Conservation (phyloP, 2,888 invertebrate genomes). For the Acanthosepion lycidas region DNA sequence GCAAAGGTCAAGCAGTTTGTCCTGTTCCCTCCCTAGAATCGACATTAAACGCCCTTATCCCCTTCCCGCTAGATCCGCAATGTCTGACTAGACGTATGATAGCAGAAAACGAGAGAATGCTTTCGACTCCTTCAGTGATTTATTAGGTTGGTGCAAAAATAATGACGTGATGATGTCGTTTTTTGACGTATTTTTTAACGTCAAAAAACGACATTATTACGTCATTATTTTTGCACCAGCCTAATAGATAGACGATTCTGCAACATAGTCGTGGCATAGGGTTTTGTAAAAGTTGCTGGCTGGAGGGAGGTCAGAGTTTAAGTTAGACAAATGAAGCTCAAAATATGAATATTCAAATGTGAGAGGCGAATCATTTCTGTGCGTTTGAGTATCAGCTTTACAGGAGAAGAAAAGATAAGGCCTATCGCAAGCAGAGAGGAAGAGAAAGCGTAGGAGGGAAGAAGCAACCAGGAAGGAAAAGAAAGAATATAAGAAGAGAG, state of each 20-base stretch:
- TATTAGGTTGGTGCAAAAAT: too few species aligned
- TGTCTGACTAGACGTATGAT: neutral
- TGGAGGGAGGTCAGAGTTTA: neutral
- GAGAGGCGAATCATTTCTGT: neutral
- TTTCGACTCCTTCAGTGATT: neutral
- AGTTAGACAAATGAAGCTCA: neutral
- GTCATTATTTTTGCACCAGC: too few species aligned
- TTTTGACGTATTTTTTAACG: too few species aligned
- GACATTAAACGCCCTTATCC: too few species aligned
- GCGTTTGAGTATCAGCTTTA: neutral
- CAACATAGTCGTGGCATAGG: neutral
- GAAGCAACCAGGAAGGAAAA: neutral
- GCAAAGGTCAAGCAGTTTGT: neutral
- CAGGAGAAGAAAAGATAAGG: too few species aligned
- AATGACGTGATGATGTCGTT: too few species aligned
- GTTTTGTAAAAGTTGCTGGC: neutral
- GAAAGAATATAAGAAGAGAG: neutral
- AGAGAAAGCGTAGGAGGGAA: too few species aligned
- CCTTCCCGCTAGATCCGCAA: neutral
- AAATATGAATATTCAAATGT: slow-evolving; percentile 7
- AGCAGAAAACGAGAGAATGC: neutral
- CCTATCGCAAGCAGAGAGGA: too few species aligned
- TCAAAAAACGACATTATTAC: too few species aligned
- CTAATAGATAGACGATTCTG: neutral
- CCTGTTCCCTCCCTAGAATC: neutral